These are phyloP conservation scores for Drosophila nebulosa DNA, from an alignment of 1,140 invertebrate species.

Conservation along the genomic window DNA sequence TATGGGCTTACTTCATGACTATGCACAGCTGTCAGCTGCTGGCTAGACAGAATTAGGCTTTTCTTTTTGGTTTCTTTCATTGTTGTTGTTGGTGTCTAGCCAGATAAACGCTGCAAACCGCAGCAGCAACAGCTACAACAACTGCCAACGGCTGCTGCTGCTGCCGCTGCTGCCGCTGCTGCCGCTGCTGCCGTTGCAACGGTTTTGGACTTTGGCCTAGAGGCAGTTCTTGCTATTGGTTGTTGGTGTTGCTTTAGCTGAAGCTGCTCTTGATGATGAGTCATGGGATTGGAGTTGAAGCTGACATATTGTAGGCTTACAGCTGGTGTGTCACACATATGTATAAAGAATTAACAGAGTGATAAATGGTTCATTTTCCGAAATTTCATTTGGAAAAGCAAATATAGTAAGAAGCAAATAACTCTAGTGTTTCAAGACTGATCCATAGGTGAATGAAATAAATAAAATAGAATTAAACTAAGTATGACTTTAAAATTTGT, in stretches of 20 bases:
- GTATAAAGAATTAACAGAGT: neutral
- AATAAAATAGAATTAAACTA: no score
- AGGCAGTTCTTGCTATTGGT: slow-evolving; percentile 35
- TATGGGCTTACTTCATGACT: slow-evolving; percentile 19
- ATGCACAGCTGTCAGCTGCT: slow-evolving; percentile 65
- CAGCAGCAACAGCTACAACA: slow-evolving; percentile 16
- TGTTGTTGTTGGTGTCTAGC: slow-evolving; percentile 44
- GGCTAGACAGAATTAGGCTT: slow-evolving; percentile 69
- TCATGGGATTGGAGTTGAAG: slow-evolving; percentile 14
- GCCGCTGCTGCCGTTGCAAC: slow-evolving; percentile 48
- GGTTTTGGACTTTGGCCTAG: slow-evolving; percentile 65
- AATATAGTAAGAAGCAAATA: neutral
- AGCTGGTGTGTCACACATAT: neutral
- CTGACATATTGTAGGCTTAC: neutral
- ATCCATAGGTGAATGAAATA: no score
- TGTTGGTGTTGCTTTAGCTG: slow-evolving; percentile 36
- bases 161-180: slow-evolving; percentile 29
- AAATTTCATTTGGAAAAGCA: neutral
- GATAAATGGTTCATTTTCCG: neutral
- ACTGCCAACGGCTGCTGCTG: slow-evolving; percentile 35
- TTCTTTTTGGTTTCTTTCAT: slow-evolving; percentile 26
- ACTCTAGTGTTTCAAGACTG: neutral
- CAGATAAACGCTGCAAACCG: slow-evolving; percentile 51
- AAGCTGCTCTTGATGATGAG: slow-evolving; percentile 36
- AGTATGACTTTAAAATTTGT: no score